Evolutionary conservation across 92 coral and sea anemone species (phyloP), one percentile per base, ranked within the genome.

Genomic region (Phenganax stokvisi): DNA sequence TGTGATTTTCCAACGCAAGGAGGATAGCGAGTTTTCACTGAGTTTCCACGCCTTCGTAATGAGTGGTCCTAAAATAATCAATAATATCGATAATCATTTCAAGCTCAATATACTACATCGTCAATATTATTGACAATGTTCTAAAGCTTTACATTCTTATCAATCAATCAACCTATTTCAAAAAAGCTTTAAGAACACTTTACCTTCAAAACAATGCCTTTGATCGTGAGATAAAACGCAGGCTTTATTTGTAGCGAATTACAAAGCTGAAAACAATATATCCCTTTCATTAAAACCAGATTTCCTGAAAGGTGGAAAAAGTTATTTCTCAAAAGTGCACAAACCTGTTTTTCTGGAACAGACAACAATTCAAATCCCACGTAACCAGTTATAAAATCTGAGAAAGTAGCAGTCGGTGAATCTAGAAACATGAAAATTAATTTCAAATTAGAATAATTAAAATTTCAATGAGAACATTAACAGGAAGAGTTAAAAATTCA

Each of bases 1-100:
- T 94, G 98, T 12, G 90, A 90, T 68, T 94, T 94, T 80, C 92
- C 98, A 53, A 94, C 92, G 76, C 92, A 92, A 17, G 98, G 98
- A 13, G 98, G 98, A 72, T 94, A 94, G 13, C 98, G 91, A 17
- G 98, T 94, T 77, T 94, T 94, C 0, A 94, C 98, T 55, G 92
- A 92, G 17, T 87, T 93, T 2, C 98, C 98, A 79, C 92, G 98
- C 0, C 98, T 90, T 28, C 98, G 88, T 20, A 94, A 85, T 12
- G 92, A 90, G 72, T 94, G 90, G 74, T 94, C 97, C 98, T 94
- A 80, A 8, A 60, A 61, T 13, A 61, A 73, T 17, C 29, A 30
- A 54, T 12, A 54, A 17, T n/a, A 12, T 65, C 52, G 25, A n/a
- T 56, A 0, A 47, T 54, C 52, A 61, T 58, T 25, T 17, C 25